Base-by-base conservation (phyloP, 64 coral and sea anemone genomes). In the Acropora yongei region DNA sequence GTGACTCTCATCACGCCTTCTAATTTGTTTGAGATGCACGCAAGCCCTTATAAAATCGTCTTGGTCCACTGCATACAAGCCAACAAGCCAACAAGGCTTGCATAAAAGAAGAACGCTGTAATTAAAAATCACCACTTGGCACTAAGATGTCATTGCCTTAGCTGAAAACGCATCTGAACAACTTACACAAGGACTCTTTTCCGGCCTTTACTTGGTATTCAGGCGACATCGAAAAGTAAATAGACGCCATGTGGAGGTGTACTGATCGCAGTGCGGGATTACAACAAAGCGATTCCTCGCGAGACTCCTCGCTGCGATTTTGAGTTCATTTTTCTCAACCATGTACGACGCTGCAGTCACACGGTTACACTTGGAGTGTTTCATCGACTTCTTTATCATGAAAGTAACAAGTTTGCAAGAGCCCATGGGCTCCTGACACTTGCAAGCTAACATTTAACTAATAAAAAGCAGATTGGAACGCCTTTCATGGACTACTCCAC, bases 301-400 rank as follows among this genome's bases (percentile, higher is more conserved):
- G 77, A 91, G 9, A 73, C 83, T 55, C 46, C 57, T 39, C 66
- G n/a, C 13, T 91, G 50, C 79, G 76, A 87, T 61, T 68, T 89
- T 48, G 89, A 95, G 41, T 46, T 91, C 3, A 14, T 95, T 40
- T 88, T 91, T 44, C n/a, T 91, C 13, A 68, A 95, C 55, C 20
- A 80, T 57, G 17, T 78, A 6, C 78, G 51, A 13, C 67, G 16
- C 4, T 43, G 57, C 47, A 65, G 76, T 41, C 41, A 45, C 6
- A 74, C 69, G 61, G 47, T 90, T 47, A 91, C 93, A 17, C 39
- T 95, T 18, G 93, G 82, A 47, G 88, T 95, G 1, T 90, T 90
- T 57, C 88, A 91, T 58, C 90, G 83, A 68, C 41, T 83, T 40
- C 89, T 76, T 14, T n/a, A 78, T n/a, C 42, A 57, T 16, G 50